These are phyloP conservation scores for Gnathonemus longibarbis DNA, from an alignment of 2,113 vertebrate species.

Conservation along the genomic window DNA sequence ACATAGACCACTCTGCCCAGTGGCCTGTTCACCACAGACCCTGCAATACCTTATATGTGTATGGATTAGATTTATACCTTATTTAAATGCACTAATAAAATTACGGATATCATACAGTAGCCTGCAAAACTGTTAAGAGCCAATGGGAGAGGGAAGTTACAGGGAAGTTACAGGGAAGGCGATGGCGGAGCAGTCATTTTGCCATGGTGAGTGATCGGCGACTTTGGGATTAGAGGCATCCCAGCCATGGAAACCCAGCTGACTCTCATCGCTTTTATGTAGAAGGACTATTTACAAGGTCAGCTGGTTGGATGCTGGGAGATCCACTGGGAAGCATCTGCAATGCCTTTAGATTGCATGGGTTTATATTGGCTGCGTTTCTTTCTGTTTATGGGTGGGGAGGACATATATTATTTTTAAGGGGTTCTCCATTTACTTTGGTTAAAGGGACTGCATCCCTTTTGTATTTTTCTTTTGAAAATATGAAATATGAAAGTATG, in stretches of 20 bases:
- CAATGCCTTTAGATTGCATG: neutral
- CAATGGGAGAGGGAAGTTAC: neutral
- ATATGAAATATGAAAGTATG: neutral
- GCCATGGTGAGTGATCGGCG: neutral
- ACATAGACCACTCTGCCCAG: neutral
- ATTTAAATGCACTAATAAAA: neutral
- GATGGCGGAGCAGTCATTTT: neutral
- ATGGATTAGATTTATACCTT: neutral
- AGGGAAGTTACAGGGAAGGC: neutral
- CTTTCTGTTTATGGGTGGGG: neutral
- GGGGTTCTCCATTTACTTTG: neutral
- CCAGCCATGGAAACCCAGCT: neutral
- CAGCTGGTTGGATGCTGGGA: neutral
- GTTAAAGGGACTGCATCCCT: neutral
- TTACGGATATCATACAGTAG: neutral
- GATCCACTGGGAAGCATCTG: neutral
- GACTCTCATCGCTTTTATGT: neutral
- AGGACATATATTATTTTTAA: neutral
- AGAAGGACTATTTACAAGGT: neutral
- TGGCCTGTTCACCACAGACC: neutral
- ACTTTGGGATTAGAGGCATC: neutral
- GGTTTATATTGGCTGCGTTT: neutral
- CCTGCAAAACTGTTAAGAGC: neutral
- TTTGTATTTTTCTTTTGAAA: neutral
- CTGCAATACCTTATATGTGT: neutral